These are phyloP conservation scores for Bostrychus sinensis DNA, from an alignment of 2,113 vertebrate genomes.

Conservation along the genomic window DNA sequence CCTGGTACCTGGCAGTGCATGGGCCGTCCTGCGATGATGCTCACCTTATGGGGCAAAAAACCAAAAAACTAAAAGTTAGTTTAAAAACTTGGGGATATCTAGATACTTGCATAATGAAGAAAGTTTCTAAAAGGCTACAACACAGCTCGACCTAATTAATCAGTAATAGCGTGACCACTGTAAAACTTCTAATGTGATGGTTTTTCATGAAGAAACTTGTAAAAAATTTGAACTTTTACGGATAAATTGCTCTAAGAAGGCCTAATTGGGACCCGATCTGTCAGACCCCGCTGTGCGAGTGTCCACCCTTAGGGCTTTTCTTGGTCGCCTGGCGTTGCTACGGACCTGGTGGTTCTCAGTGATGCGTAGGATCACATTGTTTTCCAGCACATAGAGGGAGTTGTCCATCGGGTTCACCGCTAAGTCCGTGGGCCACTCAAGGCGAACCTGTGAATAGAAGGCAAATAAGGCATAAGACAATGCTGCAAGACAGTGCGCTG, in stretches of 20 bases:
- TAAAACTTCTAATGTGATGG: constrained; percentile 35
- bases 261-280: constrained; percentile 64
- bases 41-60: constrained; percentile 87
- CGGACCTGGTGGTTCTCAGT: constrained; percentile 98
- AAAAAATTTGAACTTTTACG: constrained; percentile 37
- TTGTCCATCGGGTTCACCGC: constrained; percentile 99
- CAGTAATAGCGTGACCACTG: constrained; percentile 24
- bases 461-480: constrained; percentile 22
- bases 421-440: constrained; percentile 98
- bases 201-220: constrained; percentile 15
- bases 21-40: constrained; percentile 96
- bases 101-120: constrained; percentile 16
- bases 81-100: neutral
- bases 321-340: constrained; percentile 21
- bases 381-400: constrained; percentile 97
- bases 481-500: constrained; percentile 11
- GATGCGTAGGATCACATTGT: constrained; percentile 98
- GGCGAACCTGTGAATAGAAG: constrained; percentile 84
- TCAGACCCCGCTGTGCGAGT: constrained; percentile 30
- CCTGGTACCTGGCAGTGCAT: constrained; percentile 99
- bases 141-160: constrained; percentile 47
- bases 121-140: constrained; percentile 29
- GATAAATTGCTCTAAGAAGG: constrained; percentile 47
- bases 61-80: neutral
- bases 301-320: constrained; percentile 29